phyloP scores from a whole-genome alignment of 2,113 vertebrate species.

The Rafetus swinhoei region DNA sequence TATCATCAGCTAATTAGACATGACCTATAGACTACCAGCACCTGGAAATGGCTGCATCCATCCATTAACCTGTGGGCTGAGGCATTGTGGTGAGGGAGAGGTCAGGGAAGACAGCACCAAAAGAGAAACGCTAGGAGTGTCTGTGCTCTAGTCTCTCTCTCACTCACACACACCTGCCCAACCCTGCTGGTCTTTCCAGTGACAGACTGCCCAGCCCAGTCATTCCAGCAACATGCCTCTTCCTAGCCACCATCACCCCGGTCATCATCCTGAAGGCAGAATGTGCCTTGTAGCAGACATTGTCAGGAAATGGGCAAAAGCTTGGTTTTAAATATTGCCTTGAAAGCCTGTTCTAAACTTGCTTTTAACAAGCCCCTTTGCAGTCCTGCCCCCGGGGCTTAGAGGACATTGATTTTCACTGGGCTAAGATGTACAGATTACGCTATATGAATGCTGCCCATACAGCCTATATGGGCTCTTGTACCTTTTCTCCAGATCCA shows the following conservation, averaged over 20 bases:
- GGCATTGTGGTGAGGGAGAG: neutral
- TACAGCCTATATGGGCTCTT: neutral
- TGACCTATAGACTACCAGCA: too few species aligned
- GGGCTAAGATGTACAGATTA: neutral
- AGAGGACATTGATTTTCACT: rapidly evolving
- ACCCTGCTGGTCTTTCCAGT: neutral
- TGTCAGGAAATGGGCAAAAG: neutral
- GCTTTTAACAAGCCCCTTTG: neutral
- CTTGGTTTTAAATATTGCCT: neutral
- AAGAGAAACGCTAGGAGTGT: neutral
- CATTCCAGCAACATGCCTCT: neutral
- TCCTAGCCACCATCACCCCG: neutral
- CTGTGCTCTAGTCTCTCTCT: too few species aligned
- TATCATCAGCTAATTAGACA: neutral
- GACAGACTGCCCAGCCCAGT: neutral
- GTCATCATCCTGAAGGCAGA: too few species aligned
- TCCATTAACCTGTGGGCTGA: neutral
- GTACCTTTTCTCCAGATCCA: neutral
- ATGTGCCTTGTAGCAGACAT: neutral
- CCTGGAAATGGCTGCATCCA: neutral
- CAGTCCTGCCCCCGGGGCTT: rapidly evolving
- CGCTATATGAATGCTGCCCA: neutral
- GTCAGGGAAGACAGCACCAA: neutral
- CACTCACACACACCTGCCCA: too few species aligned
- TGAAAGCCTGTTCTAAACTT: neutral